These are phyloP conservation scores for Phalacrocorax aristotelis DNA, from an alignment of 2,113 vertebrate genomes.

Conservation along the genomic window DNA sequence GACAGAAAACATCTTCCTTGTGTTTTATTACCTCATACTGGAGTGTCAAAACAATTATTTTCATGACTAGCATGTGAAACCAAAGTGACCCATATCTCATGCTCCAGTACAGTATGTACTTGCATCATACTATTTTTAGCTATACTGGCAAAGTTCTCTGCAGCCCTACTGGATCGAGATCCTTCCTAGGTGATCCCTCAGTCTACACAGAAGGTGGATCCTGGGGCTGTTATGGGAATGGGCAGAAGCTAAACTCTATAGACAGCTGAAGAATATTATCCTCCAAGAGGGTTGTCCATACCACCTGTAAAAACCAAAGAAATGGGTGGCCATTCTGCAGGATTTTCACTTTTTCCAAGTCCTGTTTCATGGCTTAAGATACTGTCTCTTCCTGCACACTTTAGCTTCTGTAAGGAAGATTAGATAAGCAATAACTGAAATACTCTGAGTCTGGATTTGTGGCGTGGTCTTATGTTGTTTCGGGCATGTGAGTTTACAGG, in stretches of 20 bases:
- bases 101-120: background rate
- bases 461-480: background rate
- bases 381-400: background rate
- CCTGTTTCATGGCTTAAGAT: background rate
- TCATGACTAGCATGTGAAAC: background rate
- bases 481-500: background rate
- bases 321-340: rapidly evolving
- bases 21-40: background rate
- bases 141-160: background rate
- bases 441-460: background rate
- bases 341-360: background rate
- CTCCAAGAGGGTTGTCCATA: background rate
- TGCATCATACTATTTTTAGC: background rate
- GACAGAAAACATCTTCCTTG: background rate
- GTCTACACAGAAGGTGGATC: background rate
- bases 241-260: background rate
- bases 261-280: background rate
- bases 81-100: background rate
- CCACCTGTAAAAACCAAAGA: background rate
- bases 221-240: rapidly evolving
- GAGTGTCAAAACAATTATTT: background rate
- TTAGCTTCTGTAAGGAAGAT: background rate
- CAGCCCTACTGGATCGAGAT: background rate
- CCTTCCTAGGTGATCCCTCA: background rate
- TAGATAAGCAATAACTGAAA: background rate